Evolutionary conservation across 1,140 invertebrate genomes (phyloP), one percentile per base, ranked within the genome.

Genomic region (Drosophila sproati): DNA sequence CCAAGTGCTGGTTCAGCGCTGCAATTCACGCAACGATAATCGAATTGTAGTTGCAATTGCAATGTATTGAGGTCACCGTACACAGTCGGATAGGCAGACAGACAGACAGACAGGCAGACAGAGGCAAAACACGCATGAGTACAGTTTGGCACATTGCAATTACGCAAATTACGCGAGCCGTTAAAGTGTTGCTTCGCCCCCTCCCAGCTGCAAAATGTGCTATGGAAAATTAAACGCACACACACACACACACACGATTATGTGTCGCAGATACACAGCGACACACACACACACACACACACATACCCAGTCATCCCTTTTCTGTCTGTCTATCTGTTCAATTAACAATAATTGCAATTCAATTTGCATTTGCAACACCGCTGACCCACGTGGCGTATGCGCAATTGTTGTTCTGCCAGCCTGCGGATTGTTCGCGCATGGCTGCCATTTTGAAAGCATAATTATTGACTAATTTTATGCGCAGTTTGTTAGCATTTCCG

Each of bases 381-480:
- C 55, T 64, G 73, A 20, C 47, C 47, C 68, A 64, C 68, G 41
- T 47, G 68, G 54, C 73, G 73, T 75, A 75, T 75, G n/a, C 67
- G 73, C 73, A 71, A 75, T 75, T 56, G 41, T 62, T 29, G 2
- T 51, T 51, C 34, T 48, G 28, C 5, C 29, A 10, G 20, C 20
- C 20, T 1, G 20, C 6, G n/a, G 29, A 29, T 6, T n/a, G 3
- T 4, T 20, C 20, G 20, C 7, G 47, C 47, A 2, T 34, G 48
- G 28, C 28, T 20, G 43, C 45, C 37, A 39, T 73, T 39, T 59
- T 71, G 54, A 70, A 62, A 73, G 68, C 68, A 83, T 83, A 83
- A 83, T 83, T 83, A 83, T 66, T 61, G 51, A 63, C 81, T 80
- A 80, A 83, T 85, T 83, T 75, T 60, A 52, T 48, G 81, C 77